phyloP scores from a whole-genome alignment of 2,797 vertebrate genomes.

The Xiphophorus birchmanni region DNA sequence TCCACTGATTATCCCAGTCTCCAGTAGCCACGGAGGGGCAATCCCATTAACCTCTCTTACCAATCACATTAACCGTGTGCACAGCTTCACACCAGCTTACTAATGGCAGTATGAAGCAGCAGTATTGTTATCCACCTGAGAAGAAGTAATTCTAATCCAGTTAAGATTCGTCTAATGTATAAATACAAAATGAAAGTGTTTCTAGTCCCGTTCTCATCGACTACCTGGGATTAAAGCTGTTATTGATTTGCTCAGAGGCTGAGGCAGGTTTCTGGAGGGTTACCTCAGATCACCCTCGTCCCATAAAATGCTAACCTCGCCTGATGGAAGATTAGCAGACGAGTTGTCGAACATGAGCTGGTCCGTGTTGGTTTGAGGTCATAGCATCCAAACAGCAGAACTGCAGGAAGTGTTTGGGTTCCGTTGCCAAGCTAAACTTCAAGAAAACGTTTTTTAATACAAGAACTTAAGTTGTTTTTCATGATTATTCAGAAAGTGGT shows the following conservation, averaged over 20 bases:
- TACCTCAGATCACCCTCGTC: constrained; percentile 77
- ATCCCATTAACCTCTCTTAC: constrained; percentile 40
- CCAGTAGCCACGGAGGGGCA: constrained; percentile 35
- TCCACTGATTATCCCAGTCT: constrained; percentile 57
- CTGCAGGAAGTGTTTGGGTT: not conserved
- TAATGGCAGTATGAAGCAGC: constrained; percentile 47
- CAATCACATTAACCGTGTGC: constrained; percentile 57
- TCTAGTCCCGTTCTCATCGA: not conserved
- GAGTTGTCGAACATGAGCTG: constrained; percentile 3
- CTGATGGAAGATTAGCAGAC: constrained; percentile 59
- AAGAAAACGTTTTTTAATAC: not conserved
- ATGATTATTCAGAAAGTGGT: too few species aligned
- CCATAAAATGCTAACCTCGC: constrained; percentile 79
- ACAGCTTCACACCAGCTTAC: not conserved
- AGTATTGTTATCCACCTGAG: not conserved
- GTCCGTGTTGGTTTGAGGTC: not conserved
- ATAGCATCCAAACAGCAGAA: not conserved
- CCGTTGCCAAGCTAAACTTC: not conserved
- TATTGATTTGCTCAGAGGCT: not conserved
- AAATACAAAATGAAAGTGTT: not conserved
- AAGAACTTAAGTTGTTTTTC: too few species aligned
- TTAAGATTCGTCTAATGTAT: not conserved
- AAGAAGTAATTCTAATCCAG: not conserved
- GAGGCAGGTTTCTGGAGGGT: constrained; percentile 3
- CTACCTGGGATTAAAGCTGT: not conserved